These are phyloP conservation scores for Phrixothrix hirtus DNA, from an alignment of 2,888 invertebrate species.

Conservation along the genomic window DNA sequence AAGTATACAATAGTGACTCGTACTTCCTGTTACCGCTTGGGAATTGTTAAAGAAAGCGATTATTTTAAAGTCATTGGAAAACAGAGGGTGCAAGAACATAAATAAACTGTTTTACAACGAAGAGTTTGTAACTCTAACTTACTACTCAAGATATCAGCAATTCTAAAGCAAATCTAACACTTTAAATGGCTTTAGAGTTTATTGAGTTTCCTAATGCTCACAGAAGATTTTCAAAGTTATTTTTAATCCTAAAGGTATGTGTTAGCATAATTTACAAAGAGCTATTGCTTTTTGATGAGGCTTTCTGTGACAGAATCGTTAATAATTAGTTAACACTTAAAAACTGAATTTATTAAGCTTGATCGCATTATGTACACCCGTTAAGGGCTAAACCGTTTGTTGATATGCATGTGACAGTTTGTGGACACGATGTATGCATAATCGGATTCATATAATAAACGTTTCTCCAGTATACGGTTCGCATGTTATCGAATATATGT, in stretches of 20 bases:
- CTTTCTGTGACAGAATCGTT: too few relatives aligned
- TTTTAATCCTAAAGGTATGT: too few relatives aligned
- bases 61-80: constrained; percentile 28
- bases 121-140: constrained; percentile 21
- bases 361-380: too few relatives aligned
- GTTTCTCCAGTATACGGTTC: constrained; percentile 19
- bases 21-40: constrained; percentile 14
- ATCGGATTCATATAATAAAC: constrained; percentile 25
- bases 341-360: too few relatives aligned
- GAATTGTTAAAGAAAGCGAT: constrained; percentile 23
- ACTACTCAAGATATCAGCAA: constrained; percentile 20
- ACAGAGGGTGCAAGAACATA: constrained; percentile 19
- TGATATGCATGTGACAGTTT: constrained; percentile 17
- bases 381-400: too few relatives aligned
- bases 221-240: too few relatives aligned
- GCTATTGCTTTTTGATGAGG: too few relatives aligned
- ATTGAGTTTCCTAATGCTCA: too few relatives aligned
- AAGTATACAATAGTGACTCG: constrained; percentile 26
- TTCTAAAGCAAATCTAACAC: constrained; percentile 15
- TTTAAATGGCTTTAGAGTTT: constrained; percentile 6
- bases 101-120: constrained; percentile 27
- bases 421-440: constrained; percentile 19
- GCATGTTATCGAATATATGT: constrained; percentile 19
- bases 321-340: too few relatives aligned
- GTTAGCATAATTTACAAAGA: too few relatives aligned